Conservation (phyloP, 1,140 invertebrate genomes). For the Muscidifurax raptorellus region DNA sequence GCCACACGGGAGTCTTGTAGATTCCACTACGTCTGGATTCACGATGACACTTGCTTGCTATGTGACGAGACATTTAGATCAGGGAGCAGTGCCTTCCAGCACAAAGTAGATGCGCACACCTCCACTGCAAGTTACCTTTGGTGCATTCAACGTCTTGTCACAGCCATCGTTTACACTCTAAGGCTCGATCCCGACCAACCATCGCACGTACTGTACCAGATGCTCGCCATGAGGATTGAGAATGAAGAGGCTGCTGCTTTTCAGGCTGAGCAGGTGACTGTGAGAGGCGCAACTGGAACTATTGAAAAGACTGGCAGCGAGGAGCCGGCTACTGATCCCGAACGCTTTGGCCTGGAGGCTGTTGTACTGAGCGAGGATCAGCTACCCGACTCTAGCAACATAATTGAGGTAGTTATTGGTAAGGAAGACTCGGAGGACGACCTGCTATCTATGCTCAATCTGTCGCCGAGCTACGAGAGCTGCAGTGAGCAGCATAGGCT, state of each 20-base stretch:
- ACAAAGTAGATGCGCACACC: constrained; percentile 53
- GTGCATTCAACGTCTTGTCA: constrained; percentile 53
- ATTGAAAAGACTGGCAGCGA: background rate
- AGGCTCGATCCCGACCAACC: constrained; percentile 35
- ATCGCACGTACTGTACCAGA: constrained; percentile 31
- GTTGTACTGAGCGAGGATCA: constrained; percentile 50
- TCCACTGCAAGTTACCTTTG: constrained; percentile 56
- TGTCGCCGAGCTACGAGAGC: constrained; percentile 48
- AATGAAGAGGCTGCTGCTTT: background rate
- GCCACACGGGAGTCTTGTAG: constrained; percentile 50
- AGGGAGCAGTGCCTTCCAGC: constrained; percentile 48
- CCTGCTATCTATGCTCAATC: constrained; percentile 39
- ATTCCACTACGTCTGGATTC: constrained; percentile 52
- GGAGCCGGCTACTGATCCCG: background rate
- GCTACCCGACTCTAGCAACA: constrained; percentile 43
- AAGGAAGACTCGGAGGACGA: constrained; percentile 51
- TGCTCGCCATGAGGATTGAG: constrained; percentile 18
- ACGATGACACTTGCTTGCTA: constrained; percentile 55
- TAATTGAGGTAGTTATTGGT: constrained; percentile 45
- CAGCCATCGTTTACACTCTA: constrained; percentile 44
- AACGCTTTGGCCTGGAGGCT: constrained; percentile 33
- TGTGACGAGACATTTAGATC: constrained; percentile 52
- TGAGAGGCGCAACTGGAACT: background rate
- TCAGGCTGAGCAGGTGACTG: background rate
- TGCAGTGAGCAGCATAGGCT: constrained; percentile 13